Evolutionary conservation across 1,140 invertebrate species (phyloP).

Genomic region (Drosophila miranda): DNA sequence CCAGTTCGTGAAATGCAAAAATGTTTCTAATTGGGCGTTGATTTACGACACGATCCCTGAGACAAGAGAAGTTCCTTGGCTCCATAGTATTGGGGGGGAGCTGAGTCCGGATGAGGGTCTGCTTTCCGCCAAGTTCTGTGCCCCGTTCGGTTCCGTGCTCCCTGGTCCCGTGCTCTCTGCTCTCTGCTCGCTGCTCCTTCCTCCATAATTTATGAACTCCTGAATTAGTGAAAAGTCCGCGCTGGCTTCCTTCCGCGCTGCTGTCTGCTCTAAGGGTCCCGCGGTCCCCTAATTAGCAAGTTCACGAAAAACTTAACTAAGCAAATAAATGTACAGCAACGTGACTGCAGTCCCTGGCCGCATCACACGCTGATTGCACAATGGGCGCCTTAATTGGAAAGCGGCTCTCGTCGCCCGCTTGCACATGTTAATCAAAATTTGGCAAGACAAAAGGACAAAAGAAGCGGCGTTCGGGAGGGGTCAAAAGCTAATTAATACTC

Average conservation of each 20-base stretch:
- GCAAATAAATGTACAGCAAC: slow-evolving; percentile 11
- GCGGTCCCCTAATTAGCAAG: slow-evolving; percentile 61
- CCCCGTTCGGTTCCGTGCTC: too few relatives aligned
- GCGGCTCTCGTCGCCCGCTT: slow-evolving; percentile 19
- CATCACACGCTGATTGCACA: slow-evolving; percentile 51
- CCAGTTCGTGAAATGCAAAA: slow-evolving; percentile 71
- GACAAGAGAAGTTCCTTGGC: slow-evolving; percentile 39
- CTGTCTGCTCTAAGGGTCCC: slow-evolving; percentile 31
- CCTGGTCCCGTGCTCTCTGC: not conserved
- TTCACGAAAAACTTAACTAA: slow-evolving; percentile 44
- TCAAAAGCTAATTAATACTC: slow-evolving; percentile 72
- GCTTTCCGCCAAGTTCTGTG: slow-evolving; percentile 26
- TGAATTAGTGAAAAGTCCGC: slow-evolving; percentile 55
- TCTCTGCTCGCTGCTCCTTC: not conserved
- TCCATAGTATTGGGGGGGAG: not conserved
- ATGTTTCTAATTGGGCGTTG: slow-evolving; percentile 74
- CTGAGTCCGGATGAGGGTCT: slow-evolving; percentile 5
- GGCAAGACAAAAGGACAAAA: slow-evolving; percentile 15
- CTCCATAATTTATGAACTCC: slow-evolving; percentile 72
- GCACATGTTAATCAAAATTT: slow-evolving; percentile 26
- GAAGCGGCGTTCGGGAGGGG: not conserved
- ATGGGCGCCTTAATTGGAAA: slow-evolving; percentile 62
- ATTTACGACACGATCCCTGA: slow-evolving; percentile 67
- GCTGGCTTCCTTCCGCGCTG: slow-evolving; percentile 35
- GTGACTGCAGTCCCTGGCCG: slow-evolving; percentile 7